Percentiles rank a stretch among this genome's conserved stretches.
Evolutionary conservation across 1,140 invertebrate species (phyloP).

Genomic region (Metaphire vulgaris): DNA sequence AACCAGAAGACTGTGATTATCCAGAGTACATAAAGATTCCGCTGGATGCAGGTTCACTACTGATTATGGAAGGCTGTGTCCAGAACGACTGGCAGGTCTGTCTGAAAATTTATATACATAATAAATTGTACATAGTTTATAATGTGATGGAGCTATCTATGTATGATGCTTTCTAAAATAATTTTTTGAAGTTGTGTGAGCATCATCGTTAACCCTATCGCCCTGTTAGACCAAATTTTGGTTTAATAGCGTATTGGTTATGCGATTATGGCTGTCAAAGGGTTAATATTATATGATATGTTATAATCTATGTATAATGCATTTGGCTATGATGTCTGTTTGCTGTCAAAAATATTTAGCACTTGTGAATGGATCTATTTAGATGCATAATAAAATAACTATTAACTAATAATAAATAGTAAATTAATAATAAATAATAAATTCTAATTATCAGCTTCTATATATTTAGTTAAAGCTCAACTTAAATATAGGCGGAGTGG

Average conservation of each 20-base stretch:
- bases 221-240: background rate
- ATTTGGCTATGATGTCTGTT: too few species aligned
- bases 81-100: conserved; percentile 54
- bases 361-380: too few species aligned
- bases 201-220: background rate
- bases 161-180: background rate
- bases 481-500: too few species aligned
- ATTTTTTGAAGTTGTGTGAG: background rate
- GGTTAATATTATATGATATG: background rate
- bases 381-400: too few species aligned
- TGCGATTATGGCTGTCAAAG: background rate
- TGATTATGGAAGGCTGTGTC: conserved; percentile 54
- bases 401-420: too few species aligned
- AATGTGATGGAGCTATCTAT: background rate
- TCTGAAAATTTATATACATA: background rate
- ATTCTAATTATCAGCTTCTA: too few species aligned
- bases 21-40: conserved; percentile 41
- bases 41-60: conserved; percentile 49
- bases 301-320: too few species aligned
- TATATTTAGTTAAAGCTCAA: too few species aligned
- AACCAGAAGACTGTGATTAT: conserved; percentile 38
- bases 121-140: background rate
- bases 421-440: too few species aligned
- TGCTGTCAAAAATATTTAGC: too few species aligned
- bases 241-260: background rate